Conservation (phyloP, 2,797 vertebrate species). For the Rhinella marina region DNA sequence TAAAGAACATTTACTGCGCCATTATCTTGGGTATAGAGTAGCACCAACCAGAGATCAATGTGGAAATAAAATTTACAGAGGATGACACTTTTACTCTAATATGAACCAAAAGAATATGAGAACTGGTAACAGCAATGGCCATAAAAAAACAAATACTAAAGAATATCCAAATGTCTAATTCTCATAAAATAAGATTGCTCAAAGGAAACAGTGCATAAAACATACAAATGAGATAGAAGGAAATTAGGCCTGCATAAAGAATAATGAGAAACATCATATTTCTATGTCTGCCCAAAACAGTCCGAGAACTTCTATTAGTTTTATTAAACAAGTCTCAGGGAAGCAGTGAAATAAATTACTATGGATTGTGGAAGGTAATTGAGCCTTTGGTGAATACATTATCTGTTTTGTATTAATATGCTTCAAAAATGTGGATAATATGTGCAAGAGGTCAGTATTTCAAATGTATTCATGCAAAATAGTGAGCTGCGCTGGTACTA, state of each 20-base stretch:
- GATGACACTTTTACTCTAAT: slow-evolving; percentile 30
- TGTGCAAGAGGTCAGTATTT: background rate
- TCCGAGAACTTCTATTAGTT: slow-evolving; percentile 14
- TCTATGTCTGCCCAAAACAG: slow-evolving; percentile 27
- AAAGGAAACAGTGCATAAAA: slow-evolving; percentile 46
- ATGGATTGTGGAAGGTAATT: background rate
- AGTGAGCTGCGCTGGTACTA: background rate
- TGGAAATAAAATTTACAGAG: slow-evolving; percentile 47
- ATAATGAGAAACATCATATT: slow-evolving; percentile 10
- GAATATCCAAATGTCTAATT: slow-evolving; percentile 3
- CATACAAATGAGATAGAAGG: slow-evolving; percentile 20
- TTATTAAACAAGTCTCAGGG: background rate
- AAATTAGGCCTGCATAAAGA: background rate
- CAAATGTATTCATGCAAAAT: background rate
- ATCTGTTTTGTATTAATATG: background rate
- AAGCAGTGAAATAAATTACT: slow-evolving; percentile 2
- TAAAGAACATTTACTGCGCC: slow-evolving; percentile 56
- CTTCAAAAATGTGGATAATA: background rate
- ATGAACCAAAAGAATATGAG: slow-evolving; percentile 20
- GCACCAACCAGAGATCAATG: slow-evolving; percentile 56
- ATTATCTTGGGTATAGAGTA: slow-evolving; percentile 61
- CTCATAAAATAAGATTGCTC: slow-evolving; percentile 35
- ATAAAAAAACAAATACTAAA: slow-evolving; percentile 39
- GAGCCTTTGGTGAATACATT: background rate
- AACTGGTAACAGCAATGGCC: slow-evolving; percentile 21